Conservation (phyloP, 2,113 vertebrate species). For the Amblyornis subalaris region DNA sequence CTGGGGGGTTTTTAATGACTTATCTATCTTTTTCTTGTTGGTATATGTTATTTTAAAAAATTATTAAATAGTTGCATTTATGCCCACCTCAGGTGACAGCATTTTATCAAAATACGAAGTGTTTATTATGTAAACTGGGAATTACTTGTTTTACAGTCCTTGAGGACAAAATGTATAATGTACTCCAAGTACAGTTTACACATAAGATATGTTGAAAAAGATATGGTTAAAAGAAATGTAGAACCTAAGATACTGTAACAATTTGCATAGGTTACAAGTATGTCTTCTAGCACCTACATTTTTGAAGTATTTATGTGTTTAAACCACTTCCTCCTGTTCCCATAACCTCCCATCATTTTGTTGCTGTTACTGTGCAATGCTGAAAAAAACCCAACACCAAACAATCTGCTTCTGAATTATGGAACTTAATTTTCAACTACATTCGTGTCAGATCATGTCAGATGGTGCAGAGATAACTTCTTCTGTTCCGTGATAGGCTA, state of each 20-base stretch:
- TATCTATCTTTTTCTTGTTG: neutral
- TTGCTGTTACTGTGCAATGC: neutral
- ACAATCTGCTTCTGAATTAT: neutral
- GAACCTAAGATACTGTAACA: neutral
- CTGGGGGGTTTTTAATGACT: neutral
- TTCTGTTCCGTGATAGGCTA: neutral
- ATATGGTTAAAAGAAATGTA: neutral
- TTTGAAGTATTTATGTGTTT: neutral
- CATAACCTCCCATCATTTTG: neutral
- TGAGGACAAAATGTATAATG: neutral
- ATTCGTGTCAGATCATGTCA: conserved; percentile 30
- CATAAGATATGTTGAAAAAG: neutral
- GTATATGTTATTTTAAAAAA: neutral
- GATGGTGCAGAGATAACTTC: neutral
- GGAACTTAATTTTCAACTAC: neutral
- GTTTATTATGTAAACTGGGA: neutral
- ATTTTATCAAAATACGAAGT: neutral
- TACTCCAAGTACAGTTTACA: neutral
- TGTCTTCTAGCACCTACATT: neutral
- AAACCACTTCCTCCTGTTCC: conserved; percentile 13
- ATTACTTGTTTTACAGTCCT: neutral
- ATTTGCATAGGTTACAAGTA: neutral
- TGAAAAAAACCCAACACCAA: neutral
- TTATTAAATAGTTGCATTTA: neutral
- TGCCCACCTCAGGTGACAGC: neutral